These are phyloP conservation scores for Zhengitettix transpicula DNA, from an alignment of 2,888 invertebrate genomes.

Conservation along the genomic window DNA sequence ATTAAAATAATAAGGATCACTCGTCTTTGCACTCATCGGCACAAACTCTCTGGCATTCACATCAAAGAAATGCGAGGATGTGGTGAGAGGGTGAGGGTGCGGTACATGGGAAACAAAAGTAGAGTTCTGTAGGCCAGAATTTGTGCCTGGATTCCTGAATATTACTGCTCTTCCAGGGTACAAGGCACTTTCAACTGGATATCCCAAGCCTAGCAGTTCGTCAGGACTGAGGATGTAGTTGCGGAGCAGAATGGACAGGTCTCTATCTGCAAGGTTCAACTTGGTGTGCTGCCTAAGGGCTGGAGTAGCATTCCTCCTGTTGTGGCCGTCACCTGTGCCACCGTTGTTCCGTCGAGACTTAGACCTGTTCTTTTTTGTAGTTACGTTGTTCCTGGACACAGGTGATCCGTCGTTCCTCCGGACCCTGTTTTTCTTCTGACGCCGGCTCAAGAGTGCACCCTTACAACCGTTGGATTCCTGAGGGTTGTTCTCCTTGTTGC, in stretches of 20 bases:
- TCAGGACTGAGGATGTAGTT: slow-evolving; percentile 43
- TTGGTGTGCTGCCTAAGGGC: slow-evolving; percentile 26
- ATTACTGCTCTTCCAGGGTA: slow-evolving; percentile 45
- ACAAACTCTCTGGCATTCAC: slow-evolving; percentile 53
- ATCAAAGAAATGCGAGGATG: slow-evolving; percentile 28
- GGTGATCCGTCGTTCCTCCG: slow-evolving; percentile 17
- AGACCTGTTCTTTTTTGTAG: slow-evolving; percentile 16
- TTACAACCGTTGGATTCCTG: slow-evolving; percentile 4
- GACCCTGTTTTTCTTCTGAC: slow-evolving; percentile 33
- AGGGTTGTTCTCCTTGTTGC: slow-evolving; percentile 17
- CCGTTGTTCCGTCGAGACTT: slow-evolving; percentile 12
- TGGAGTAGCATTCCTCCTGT: background rate
- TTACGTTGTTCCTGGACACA: slow-evolving; percentile 15
- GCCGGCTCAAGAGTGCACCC: slow-evolving; percentile 26
- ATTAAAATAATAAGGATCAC: background rate
- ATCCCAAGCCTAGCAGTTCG: slow-evolving; percentile 48
- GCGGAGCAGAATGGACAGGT: slow-evolving; percentile 38
- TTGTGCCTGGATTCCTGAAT: slow-evolving; percentile 27
- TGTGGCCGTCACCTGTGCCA: background rate
- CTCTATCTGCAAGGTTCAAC: slow-evolving; percentile 31
- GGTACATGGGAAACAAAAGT: slow-evolving; percentile 22
- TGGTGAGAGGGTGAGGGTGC: slow-evolving; percentile 22
- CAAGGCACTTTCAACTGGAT: slow-evolving; percentile 46
- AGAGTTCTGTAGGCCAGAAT: slow-evolving; percentile 1
- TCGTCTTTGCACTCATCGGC: slow-evolving; percentile 23